Conservation (phyloP, 1,140 invertebrate genomes). For the Drosophila setifemur region DNA sequence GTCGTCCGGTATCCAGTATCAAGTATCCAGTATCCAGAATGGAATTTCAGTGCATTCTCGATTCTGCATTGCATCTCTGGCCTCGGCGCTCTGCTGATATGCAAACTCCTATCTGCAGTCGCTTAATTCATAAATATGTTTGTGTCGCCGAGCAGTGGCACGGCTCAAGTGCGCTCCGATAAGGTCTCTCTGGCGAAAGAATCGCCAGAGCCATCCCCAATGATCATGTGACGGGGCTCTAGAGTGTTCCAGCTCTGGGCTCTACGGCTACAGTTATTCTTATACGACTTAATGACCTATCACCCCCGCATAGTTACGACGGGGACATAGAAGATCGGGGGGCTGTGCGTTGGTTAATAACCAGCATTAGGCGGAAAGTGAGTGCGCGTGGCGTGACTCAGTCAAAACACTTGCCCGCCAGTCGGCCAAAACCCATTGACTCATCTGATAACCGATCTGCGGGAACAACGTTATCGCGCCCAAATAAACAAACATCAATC, state of each 20-base stretch:
- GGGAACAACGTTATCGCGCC: not conserved
- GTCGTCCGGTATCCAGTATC: not conserved
- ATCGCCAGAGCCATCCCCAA: constrained; percentile 14
- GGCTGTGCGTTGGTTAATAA: constrained; percentile 16
- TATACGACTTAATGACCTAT: constrained; percentile 13
- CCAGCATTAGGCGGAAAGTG: not conserved
- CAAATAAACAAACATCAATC: constrained; percentile 13
- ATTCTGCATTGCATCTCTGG: too few species aligned
- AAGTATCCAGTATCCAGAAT: not conserved
- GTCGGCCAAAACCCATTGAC: constrained; percentile 11
- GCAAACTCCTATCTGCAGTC: constrained; percentile 43
- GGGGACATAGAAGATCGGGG: not conserved
- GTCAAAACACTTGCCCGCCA: constrained; percentile 22
- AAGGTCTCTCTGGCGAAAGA: constrained; percentile 1
- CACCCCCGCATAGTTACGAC: constrained; percentile 1
- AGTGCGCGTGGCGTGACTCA: constrained; percentile 18
- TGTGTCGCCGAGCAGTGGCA: constrained; percentile 1
- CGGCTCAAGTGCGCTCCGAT: constrained; percentile 28
- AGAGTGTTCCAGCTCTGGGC: too few species aligned
- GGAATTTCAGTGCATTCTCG: too few species aligned
- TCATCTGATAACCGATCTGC: constrained; percentile 27
- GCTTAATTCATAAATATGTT: constrained; percentile 46
- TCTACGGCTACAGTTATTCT: too few species aligned
- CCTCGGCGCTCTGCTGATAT: constrained; percentile 42
- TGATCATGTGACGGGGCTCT: constrained; percentile 8